These are phyloP conservation scores for Drosophila nigrodunni DNA, from an alignment of 1,140 invertebrate genomes.

Conservation along the genomic window DNA sequence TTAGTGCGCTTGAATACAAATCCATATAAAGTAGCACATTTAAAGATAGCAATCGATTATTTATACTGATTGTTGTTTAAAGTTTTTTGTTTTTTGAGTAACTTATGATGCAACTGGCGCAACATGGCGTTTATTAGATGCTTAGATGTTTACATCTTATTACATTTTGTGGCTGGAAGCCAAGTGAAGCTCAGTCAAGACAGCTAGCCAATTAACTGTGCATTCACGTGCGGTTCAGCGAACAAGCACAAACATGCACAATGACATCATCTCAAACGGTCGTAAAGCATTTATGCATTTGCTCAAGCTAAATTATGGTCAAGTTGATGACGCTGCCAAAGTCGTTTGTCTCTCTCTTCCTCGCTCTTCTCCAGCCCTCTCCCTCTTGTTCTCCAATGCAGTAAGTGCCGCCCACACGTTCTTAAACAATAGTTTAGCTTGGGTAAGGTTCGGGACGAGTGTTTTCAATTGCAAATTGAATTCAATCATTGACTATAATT, in stretches of 20 bases:
- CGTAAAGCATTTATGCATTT: slow-evolving; percentile 15
- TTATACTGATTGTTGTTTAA: background rate
- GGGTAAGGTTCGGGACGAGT: slow-evolving; percentile 44
- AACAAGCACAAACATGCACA: slow-evolving; percentile 45
- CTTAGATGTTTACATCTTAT: slow-evolving; percentile 50
- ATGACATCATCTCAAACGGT: slow-evolving; percentile 61
- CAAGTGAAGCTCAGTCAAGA: too few species aligned
- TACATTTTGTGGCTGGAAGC: slow-evolving; percentile 38
- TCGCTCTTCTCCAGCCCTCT: background rate
- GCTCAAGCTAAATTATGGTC: slow-evolving; percentile 26
- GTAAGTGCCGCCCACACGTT: slow-evolving; percentile 48
- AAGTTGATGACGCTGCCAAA: slow-evolving; percentile 39
- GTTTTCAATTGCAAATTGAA: slow-evolving; percentile 83
- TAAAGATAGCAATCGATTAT: slow-evolving; percentile 12
- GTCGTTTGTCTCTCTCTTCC: background rate
- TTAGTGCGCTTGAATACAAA: background rate
- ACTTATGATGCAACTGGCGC: slow-evolving; percentile 24
- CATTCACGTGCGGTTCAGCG: slow-evolving; percentile 64
- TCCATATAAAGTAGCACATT: background rate
- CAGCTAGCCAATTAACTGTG: slow-evolving; percentile 63
- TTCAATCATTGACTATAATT: slow-evolving; percentile 83
- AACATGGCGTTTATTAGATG: slow-evolving; percentile 36
- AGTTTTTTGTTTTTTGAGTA: background rate
- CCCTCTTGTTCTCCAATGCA: background rate
- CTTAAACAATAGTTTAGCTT: slow-evolving; percentile 45